Evolutionary conservation across 1,140 invertebrate genomes (phyloP), one percentile per base, ranked within the genome.

Genomic region (Cotesia vestalis): DNA sequence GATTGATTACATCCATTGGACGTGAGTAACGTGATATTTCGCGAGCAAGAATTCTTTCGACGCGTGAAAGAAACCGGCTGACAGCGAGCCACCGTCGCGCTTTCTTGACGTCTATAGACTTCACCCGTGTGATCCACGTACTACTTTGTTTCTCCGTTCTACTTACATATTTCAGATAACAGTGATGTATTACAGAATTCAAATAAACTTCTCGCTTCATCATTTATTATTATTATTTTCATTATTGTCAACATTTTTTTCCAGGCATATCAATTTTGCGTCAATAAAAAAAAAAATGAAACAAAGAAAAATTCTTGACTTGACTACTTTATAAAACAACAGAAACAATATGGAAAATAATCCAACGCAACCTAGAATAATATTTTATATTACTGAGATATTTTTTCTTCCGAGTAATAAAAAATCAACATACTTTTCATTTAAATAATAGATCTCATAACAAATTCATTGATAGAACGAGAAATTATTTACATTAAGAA

Each of bases 11-110:
- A 67, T 69, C 57, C 67, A 68, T 69, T 20, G 68, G 27, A 81
- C 76, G 79, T 73, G 74, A 79, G 83, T 82, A 83, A 84, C 78
- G 77, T 69, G 79, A 84, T 81, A 81, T 75, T 68, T 67, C 36
- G 53, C 53, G 66, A 62, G 69, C 70, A 70, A 59, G 20, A 59
- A 73, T 51, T 52, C 69, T 67, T 71, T 75, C 61, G 66, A 72
- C 53, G 61, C 63, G 66, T 62, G 34, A 67, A 52, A 71, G 14
- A 66, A 59, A 67, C 55, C 53, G 36, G 51, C 35, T 62, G 66
- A 69, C 34, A 67, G 35, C 40, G 8, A 46, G 40, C n/a, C 11
- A 72, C 59, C 64, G 73, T 74, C 66, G 73, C 73, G 73, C 73
- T 74, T 74, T 74, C 73, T 71, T 74, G 73, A 74, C 69, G 52